These are phyloP conservation scores for Lycia hirtaria DNA, from an alignment of 2,888 invertebrate species.

Conservation along the genomic window DNA sequence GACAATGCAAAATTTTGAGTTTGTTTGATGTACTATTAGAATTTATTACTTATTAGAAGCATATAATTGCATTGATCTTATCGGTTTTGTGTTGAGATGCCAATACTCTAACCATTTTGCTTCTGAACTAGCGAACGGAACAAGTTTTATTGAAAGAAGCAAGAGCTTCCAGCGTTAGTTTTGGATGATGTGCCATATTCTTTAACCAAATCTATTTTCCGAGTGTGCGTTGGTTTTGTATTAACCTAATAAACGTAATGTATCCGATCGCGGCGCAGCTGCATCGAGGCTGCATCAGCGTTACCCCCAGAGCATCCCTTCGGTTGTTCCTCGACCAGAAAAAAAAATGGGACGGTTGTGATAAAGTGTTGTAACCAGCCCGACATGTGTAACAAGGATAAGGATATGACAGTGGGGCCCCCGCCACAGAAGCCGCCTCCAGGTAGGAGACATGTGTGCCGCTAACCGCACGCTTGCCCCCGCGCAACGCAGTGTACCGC, in stretches of 20 bases:
- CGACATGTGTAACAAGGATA: slow-evolving; percentile 90
- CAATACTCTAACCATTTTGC: slow-evolving; percentile 80
- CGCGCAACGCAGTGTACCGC: slow-evolving; percentile 31
- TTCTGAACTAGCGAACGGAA: slow-evolving; percentile 80
- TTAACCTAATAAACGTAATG: slow-evolving; percentile 86
- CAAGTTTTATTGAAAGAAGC: slow-evolving; percentile 75
- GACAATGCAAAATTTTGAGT: slow-evolving; percentile 73
- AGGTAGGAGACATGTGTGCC: slow-evolving; percentile 84
- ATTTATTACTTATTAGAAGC: too few species aligned
- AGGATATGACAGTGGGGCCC: slow-evolving; percentile 88
- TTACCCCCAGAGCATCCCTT: slow-evolving; percentile 92
- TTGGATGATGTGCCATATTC: slow-evolving; percentile 77
- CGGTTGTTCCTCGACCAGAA: slow-evolving; percentile 91
- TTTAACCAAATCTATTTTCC: slow-evolving; percentile 77
- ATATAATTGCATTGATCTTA: slow-evolving; percentile 76
- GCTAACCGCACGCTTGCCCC: slow-evolving; percentile 56
- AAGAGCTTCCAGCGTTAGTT: slow-evolving; percentile 48
- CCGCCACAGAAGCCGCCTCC: slow-evolving; percentile 87
- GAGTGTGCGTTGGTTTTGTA: slow-evolving; percentile 85
- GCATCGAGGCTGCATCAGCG: slow-evolving; percentile 90
- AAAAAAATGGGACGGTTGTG: slow-evolving; percentile 90
- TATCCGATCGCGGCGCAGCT: slow-evolving; percentile 88
- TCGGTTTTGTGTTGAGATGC: slow-evolving; percentile 81
- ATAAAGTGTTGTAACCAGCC: slow-evolving; percentile 92
- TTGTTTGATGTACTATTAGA: slow-evolving; percentile 81